A percentile compares a stretch with the other conserved stretches of the same genome.
Conservation (phyloP, 2,113 vertebrate species). For the Gymnogyps californianus region DNA sequence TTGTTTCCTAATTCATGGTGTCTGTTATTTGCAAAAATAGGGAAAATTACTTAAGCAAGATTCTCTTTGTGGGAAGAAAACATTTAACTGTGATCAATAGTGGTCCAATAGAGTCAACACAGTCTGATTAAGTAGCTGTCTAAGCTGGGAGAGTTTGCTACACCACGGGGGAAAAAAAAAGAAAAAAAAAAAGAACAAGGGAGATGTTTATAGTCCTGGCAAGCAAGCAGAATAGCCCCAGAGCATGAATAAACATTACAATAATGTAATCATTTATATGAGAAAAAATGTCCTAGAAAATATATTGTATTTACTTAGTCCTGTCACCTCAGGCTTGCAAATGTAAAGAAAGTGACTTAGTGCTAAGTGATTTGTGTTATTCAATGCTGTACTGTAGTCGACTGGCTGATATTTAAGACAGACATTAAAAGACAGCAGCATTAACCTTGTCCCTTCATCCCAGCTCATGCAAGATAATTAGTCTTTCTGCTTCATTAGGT, state of each 20-base stretch:
- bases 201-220: not conserved
- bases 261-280: conserved; percentile 1
- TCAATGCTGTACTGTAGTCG: not conserved
- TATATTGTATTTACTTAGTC: conserved; percentile 4
- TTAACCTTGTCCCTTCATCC: not conserved
- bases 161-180: fast-evolving
- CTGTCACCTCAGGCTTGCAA: not conserved
- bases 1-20: not conserved
- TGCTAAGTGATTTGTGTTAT: conserved; percentile 1
- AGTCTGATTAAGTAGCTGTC: not conserved
- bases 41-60: not conserved
- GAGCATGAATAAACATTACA: conserved; percentile 1
- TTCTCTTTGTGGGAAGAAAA: not conserved
- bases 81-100: not conserved
- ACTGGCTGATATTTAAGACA: not conserved
- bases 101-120: not conserved
- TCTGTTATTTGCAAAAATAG: not conserved
- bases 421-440: not conserved
- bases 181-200: fast-evolving
- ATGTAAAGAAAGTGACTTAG: not conserved
- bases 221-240: not conserved
- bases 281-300: conserved; percentile 25
- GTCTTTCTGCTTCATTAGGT: not conserved
- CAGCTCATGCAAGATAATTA: not conserved
- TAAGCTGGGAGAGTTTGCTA: not conserved